Evolutionary conservation across 2,113 vertebrate genomes (phyloP).

Genomic region (Coptodon bakossiorum): DNA sequence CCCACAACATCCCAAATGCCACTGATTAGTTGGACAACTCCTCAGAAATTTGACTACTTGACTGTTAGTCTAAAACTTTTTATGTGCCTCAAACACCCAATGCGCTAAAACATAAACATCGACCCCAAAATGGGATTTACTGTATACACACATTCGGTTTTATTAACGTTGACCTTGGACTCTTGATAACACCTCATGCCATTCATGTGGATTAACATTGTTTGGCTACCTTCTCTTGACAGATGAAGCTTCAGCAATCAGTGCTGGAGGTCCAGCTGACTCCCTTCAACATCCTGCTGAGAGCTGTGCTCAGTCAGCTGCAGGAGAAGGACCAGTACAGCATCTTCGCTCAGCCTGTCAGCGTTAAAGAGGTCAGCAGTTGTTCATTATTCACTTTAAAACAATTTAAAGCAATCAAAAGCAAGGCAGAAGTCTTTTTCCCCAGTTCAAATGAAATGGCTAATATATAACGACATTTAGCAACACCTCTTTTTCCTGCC

Average conservation of each 20-base stretch:
- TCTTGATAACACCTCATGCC: not conserved
- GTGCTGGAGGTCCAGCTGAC: slow-evolving; percentile 89
- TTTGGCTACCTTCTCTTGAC: not conserved
- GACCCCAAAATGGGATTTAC: not conserved
- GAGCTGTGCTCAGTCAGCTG: slow-evolving; percentile 85
- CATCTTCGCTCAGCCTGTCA: slow-evolving; percentile 93
- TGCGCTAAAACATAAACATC: not conserved
- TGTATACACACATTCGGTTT: not conserved
- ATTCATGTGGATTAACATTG: not conserved
- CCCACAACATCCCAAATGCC: not conserved
- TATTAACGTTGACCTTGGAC: not conserved
- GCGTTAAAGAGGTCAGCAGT: slow-evolving; percentile 81
- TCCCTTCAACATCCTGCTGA: slow-evolving; percentile 86
- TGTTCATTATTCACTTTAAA: not conserved
- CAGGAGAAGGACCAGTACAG: slow-evolving; percentile 92
- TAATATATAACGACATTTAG: not conserved
- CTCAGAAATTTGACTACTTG: not conserved
- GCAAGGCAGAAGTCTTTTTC: not conserved
- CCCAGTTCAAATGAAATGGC: not conserved
- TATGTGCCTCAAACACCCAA: not conserved
- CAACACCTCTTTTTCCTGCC: not conserved
- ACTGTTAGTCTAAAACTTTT: not conserved
- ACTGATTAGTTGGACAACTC: not conserved
- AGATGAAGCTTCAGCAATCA: slow-evolving; percentile 94
- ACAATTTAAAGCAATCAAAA: not conserved